phyloP scores from a whole-genome alignment of 2,797 vertebrate species.

The Choloepus didactylus region DNA sequence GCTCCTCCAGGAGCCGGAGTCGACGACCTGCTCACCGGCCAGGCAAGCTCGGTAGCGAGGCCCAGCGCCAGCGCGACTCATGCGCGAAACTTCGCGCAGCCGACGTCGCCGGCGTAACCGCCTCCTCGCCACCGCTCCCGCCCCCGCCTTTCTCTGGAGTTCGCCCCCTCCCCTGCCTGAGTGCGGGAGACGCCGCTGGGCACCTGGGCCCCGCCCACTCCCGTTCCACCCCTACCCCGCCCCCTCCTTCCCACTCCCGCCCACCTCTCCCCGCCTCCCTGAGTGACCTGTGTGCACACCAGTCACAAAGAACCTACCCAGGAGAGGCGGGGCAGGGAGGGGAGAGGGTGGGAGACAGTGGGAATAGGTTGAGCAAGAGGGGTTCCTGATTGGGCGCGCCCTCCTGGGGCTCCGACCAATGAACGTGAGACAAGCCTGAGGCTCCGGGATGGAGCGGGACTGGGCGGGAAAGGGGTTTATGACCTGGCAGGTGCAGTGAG shows the following conservation, averaged over 20 bases:
- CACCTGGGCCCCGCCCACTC: slow-evolving; percentile 73
- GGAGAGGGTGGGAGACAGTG: slow-evolving; percentile 48
- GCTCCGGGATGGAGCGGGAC: neutral
- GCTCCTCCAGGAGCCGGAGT: slow-evolving; percentile 57
- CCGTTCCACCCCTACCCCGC: neutral
- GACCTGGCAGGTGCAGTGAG: slow-evolving; percentile 78
- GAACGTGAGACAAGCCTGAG: slow-evolving; percentile 40
- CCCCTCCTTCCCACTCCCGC: neutral
- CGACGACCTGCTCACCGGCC: slow-evolving; percentile 28
- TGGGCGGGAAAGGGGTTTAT: slow-evolving; percentile 69
- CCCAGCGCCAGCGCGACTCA: slow-evolving; percentile 44
- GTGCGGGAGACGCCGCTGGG: accelerated
- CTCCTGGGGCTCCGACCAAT: slow-evolving; percentile 68
- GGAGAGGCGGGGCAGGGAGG: neutral
- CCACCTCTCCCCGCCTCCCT: neutral
- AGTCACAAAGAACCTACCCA: slow-evolving; percentile 72
- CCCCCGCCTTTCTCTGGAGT: neutral
- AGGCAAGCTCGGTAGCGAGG: slow-evolving; percentile 7
- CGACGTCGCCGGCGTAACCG: slow-evolving; percentile 70
- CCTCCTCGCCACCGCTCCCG: slow-evolving; percentile 5
- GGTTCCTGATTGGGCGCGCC: slow-evolving; percentile 58
- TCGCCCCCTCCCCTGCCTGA: neutral
- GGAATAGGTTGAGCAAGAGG: slow-evolving; percentile 18
- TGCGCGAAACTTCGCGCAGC: slow-evolving; percentile 69
- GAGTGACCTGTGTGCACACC: slow-evolving; percentile 69